These are phyloP conservation scores for Drosophila azteca DNA, from an alignment of 1,140 invertebrate species.

Conservation along the genomic window DNA sequence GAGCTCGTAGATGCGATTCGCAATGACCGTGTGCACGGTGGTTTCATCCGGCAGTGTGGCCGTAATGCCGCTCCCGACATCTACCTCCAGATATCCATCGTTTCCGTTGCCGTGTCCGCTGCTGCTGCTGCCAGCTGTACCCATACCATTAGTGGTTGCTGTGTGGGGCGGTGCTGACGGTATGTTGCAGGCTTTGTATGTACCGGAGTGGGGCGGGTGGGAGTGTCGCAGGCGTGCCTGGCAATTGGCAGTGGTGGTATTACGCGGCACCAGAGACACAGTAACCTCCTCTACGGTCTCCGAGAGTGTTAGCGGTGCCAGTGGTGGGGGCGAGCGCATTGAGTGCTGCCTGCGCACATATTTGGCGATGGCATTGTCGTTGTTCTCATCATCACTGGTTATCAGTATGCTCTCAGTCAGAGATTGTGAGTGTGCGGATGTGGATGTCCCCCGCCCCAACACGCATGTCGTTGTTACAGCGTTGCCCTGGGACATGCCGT, in stretches of 20 bases:
- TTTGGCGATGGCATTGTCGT: background rate
- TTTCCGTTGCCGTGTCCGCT: slow-evolving; percentile 8
- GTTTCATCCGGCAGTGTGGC: slow-evolving; percentile 73
- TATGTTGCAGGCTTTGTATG: slow-evolving; percentile 12
- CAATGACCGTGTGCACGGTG: slow-evolving; percentile 81
- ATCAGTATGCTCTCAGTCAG: slow-evolving; percentile 68
- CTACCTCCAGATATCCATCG: slow-evolving; percentile 47
- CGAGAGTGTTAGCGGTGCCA: slow-evolving; percentile 59
- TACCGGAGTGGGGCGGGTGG: slow-evolving; percentile 6
- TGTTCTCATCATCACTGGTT: slow-evolving; percentile 69
- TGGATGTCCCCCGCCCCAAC: background rate
- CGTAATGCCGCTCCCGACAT: slow-evolving; percentile 51
- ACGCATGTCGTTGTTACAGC: no score
- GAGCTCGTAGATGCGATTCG: slow-evolving; percentile 78
- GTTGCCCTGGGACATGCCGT: slow-evolving; percentile 8
- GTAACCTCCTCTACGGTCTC: slow-evolving; percentile 73
- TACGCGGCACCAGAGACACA: slow-evolving; percentile 76
- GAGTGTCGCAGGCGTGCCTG: slow-evolving; percentile 40
- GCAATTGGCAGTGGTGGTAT: slow-evolving; percentile 63
- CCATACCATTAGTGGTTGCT: slow-evolving; percentile 5
- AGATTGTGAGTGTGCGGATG: no score
- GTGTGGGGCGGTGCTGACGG: slow-evolving; percentile 5
- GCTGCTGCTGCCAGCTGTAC: background rate
- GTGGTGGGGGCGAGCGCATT: slow-evolving; percentile 59
- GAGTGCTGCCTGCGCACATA: slow-evolving; percentile 4